A percentile compares a stretch with the other conserved stretches of the same genome.
phyloP scores from a whole-genome alignment of 2,888 invertebrate genomes.

The Ophion costatus region DNA sequence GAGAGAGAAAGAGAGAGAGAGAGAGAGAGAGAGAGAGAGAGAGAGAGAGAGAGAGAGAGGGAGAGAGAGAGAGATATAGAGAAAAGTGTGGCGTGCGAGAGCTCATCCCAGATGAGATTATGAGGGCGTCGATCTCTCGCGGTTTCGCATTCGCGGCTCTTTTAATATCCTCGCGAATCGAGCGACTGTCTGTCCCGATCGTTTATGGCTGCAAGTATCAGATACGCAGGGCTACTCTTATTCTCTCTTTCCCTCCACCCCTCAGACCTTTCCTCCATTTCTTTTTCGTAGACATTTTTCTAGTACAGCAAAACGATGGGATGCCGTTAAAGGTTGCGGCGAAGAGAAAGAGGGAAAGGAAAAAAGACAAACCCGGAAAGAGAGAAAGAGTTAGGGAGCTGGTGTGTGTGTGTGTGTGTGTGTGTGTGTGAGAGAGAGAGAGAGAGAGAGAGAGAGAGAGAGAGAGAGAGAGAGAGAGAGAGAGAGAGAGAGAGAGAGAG shows the following conservation, averaged over 20 bases:
- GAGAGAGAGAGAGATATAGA: constrained; percentile 26
- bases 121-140: constrained; percentile 57
- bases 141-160: constrained; percentile 36
- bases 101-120: constrained; percentile 60
- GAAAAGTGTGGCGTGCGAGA: constrained; percentile 43
- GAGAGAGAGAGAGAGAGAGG: not conserved
- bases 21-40: constrained; percentile 20
- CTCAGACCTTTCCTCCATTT: not conserved
- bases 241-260: not conserved
- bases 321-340: constrained; percentile 51
- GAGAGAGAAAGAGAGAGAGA: constrained; percentile 21
- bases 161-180: constrained; percentile 36
- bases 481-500: constrained; percentile 3
- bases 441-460: constrained; percentile 3
- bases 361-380: constrained; percentile 12
- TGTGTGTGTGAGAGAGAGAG: no score
- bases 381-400: no score
- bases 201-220: constrained; percentile 19
- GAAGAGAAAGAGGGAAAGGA: constrained; percentile 17
- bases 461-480: constrained; percentile 8
- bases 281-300: constrained; percentile 21
- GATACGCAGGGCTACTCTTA: constrained; percentile 24
- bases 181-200: constrained; percentile 42
- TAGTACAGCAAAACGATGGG: constrained; percentile 46
- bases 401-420: no score